Base-by-base conservation (phyloP, 2,888 invertebrate genomes). In the Tiliacea citrago region DNA sequence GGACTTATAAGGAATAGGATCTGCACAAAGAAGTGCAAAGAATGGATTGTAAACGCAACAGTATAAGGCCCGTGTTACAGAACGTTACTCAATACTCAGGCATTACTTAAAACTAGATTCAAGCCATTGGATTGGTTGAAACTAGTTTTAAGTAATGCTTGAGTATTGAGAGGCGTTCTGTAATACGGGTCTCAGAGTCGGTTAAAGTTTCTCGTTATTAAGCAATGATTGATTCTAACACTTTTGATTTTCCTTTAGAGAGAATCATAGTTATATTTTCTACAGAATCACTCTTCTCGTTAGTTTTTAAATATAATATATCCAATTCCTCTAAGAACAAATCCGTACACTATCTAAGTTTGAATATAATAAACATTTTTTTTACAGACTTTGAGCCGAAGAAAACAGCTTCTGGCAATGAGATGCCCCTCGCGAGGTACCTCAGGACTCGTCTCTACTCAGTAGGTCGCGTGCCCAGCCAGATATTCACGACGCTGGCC, bases 371-470 rank as follows among this genome's bases (percentile, higher is more conserved):
- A 13, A 49, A 49, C 2, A 21, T 12, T n/a, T 7, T 65, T 73
- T 7, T 80, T 81, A 1, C 69, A 87, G 87, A 88, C 10, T 87
- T 84, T 61, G 89, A 92, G 51, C 92, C 91, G 0, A 89, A 87
- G 35, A 88, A 86, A 67, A 72, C 92, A 0, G 89, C 88, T 12
- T 83, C 87, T 2, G 93, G 93, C 0, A 83, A 82, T 0, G 83
- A 86, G 0, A 69, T 92, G 42, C 92, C 93, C 0, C 82, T 88
- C 0, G 77, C 89, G 1, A 84, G 93, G 0, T 75, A 73, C 1
- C 71, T 93, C 10, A 88, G 93, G 45, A 93, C 93, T 5, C 85
- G 81, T 0, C 78, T 93, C 0, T 58, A 92, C 0, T 83, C 91
- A 0, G 90, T 86, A 16, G 94, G 93, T 1, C 88, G 85, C 1